A percentile compares a stretch with the other conserved stretches of the same genome.
phyloP scores from a whole-genome alignment of 2,797 vertebrate species.

The Chrosomus eos region DNA sequence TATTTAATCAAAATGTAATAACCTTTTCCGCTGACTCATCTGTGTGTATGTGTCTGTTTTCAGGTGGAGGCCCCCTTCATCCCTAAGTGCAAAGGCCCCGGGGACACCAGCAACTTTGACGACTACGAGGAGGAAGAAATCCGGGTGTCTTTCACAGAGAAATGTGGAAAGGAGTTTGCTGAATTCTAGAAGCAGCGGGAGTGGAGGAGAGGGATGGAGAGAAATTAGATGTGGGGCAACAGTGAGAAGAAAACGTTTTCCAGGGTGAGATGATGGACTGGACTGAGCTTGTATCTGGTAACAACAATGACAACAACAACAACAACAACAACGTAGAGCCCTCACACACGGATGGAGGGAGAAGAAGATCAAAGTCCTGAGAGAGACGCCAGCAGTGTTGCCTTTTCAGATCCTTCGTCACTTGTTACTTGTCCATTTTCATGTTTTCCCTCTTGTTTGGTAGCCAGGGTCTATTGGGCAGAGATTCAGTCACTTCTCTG shows the following conservation, averaged over 20 bases:
- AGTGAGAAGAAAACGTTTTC: constrained; percentile 39
- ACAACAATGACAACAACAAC: constrained; percentile 64
- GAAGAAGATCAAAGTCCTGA: constrained; percentile 69
- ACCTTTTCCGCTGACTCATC: not conserved
- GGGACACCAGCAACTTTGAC: constrained; percentile 96
- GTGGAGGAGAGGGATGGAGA: constrained; percentile 69
- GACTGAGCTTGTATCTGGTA: constrained; percentile 79
- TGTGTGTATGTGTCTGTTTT: constrained; percentile 26
- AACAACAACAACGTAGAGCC: constrained; percentile 63
- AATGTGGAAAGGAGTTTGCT: constrained; percentile 93
- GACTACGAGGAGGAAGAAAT: constrained; percentile 96
- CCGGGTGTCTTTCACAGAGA: constrained; percentile 91
- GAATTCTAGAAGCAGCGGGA: constrained; percentile 86
- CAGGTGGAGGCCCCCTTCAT: constrained; percentile 95
- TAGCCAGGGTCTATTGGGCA: constrained; percentile 66
- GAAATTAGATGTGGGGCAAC: constrained; percentile 55
- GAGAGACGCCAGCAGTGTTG: constrained; percentile 84
- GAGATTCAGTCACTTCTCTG: constrained; percentile 66
- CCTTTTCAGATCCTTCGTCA: constrained; percentile 81
- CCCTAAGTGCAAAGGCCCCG: constrained; percentile 94
- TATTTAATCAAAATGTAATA: not conserved
- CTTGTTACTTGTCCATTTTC: constrained; percentile 76
- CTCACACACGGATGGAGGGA: constrained; percentile 57
- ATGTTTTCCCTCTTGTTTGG: constrained; percentile 73
- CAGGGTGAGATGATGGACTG: constrained; percentile 63